These are phyloP conservation scores for Corapipo altera DNA, from an alignment of 2,113 vertebrate species.

Conservation along the genomic window DNA sequence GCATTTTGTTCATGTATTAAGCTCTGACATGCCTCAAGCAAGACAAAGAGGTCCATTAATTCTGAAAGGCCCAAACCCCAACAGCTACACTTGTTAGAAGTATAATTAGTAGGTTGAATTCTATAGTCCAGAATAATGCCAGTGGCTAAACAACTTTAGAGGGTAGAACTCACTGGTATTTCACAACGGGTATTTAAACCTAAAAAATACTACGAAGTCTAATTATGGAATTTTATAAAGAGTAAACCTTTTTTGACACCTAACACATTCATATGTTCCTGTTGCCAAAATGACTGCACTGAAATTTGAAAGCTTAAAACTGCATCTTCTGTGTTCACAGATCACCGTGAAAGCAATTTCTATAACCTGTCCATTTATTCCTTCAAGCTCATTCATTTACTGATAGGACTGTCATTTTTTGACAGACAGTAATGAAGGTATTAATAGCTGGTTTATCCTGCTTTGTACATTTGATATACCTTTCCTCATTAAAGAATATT, in stretches of 20 bases:
- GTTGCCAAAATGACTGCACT: conserved; percentile 6
- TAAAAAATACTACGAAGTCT: not conserved
- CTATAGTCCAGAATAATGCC: not conserved
- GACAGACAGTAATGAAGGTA: conserved; percentile 63
- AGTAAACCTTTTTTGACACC: not conserved
- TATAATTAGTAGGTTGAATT: conserved; percentile 1
- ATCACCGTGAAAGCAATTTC: conserved; percentile 55
- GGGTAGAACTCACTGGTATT: not conserved
- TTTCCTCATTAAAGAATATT: conserved; percentile 40
- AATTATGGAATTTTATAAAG: conserved; percentile 20
- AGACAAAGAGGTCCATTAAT: conserved; percentile 55
- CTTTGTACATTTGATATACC: conserved; percentile 42
- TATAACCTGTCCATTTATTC: conserved; percentile 40
- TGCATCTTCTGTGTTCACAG: conserved; percentile 49
- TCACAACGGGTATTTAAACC: conserved; percentile 3
- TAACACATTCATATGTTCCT: conserved; percentile 26
- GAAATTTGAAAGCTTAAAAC: conserved; percentile 41
- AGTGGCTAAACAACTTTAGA: not conserved
- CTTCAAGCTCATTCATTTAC: conserved; percentile 57
- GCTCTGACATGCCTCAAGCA: not conserved
- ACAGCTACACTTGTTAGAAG: not conserved
- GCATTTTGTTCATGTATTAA: conserved; percentile 36
- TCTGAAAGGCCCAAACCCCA: conserved; percentile 40
- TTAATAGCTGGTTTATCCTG: conserved; percentile 59
- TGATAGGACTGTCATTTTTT: not conserved